A percentile compares a stretch with the other conserved stretches of the same genome.
Evolutionary conservation across 2,113 vertebrate species (phyloP).

Genomic region (Benitochromis conjunctus): DNA sequence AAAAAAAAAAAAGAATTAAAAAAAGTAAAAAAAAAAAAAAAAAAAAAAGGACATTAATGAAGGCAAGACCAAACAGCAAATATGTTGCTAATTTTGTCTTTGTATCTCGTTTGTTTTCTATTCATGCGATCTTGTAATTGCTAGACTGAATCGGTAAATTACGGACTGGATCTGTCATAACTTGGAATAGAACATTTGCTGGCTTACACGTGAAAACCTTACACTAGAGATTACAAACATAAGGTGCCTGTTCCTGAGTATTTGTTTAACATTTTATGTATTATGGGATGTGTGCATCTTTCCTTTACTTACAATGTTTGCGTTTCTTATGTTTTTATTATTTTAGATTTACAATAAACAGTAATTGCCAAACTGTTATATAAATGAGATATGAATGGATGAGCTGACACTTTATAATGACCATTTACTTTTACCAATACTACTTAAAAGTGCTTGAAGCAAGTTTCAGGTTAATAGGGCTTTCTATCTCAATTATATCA

Average conservation of each 20-base stretch:
- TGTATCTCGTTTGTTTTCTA: slow-evolving; percentile 63
- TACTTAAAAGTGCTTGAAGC: slow-evolving; percentile 7
- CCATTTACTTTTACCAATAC: slow-evolving; percentile 1
- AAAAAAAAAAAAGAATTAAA: too few species aligned
- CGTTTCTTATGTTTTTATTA: slow-evolving; percentile 30
- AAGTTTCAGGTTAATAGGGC: slow-evolving; percentile 16
- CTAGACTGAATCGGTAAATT: slow-evolving; percentile 80
- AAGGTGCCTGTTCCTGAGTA: slow-evolving; percentile 69
- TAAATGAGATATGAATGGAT: slow-evolving; percentile 8
- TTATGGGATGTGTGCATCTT: slow-evolving; percentile 38
- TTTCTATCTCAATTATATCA: neutral
- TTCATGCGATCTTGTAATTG: slow-evolving; percentile 79
- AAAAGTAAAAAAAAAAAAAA: too few species aligned
- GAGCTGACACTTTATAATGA: slow-evolving; percentile 3
- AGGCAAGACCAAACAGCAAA: slow-evolving; percentile 51
- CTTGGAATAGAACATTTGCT: slow-evolving; percentile 89
- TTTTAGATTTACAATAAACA: slow-evolving; percentile 10
- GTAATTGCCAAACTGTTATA: slow-evolving; percentile 45
- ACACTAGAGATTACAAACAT: slow-evolving; percentile 59
- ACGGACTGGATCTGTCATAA: slow-evolving; percentile 59
- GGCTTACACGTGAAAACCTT: slow-evolving; percentile 73
- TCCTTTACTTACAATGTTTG: slow-evolving; percentile 27
- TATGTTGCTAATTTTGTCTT: slow-evolving; percentile 14
- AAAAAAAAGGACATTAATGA: slow-evolving; percentile 44
- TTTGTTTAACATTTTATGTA: slow-evolving; percentile 27